Conservation (phyloP, 2,113 vertebrate genomes). For the Corvus hawaiiensis region DNA sequence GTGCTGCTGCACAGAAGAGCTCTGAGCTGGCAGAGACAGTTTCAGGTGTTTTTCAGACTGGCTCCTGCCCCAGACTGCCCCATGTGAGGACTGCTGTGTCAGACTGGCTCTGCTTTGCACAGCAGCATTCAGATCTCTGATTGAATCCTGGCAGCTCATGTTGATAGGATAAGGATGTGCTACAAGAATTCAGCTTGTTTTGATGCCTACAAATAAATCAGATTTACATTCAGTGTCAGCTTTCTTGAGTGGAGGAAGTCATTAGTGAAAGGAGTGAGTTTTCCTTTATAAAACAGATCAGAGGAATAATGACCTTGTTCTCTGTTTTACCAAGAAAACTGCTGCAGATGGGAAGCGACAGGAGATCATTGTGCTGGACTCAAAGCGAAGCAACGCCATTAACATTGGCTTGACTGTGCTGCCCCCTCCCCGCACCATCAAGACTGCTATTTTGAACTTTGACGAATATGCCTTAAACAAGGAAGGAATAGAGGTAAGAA, state of each 20-base stretch:
- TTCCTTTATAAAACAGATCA: not conserved
- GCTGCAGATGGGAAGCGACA: slow-evolving; percentile 94
- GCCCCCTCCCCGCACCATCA: slow-evolving; percentile 95
- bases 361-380: slow-evolving; percentile 94
- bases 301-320: slow-evolving; percentile 18
- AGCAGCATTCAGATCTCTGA: accelerated
- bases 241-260: not conserved
- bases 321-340: slow-evolving; percentile 82
- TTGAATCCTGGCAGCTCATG: not conserved
- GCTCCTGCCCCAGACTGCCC: not conserved
- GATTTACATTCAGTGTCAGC: not conserved
- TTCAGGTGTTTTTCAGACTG: not conserved
- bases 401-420: slow-evolving; percentile 97
- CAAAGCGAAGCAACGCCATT: slow-evolving; percentile 95
- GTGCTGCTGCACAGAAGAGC: not conserved
- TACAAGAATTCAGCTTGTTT: not conserved
- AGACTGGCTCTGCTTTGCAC: not conserved
- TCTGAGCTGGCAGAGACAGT: not conserved
- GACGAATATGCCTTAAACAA: slow-evolving; percentile 99
- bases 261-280: not conserved
- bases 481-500: slow-evolving; percentile 95
- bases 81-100: not conserved
- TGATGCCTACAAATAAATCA: not conserved
- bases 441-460: slow-evolving; percentile 97
- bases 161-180: not conserved